Percentiles rank a stretch among this genome's conserved stretches.
Conservation (phyloP, 2,888 invertebrate species). For the Cordylochernes scorpioides region DNA sequence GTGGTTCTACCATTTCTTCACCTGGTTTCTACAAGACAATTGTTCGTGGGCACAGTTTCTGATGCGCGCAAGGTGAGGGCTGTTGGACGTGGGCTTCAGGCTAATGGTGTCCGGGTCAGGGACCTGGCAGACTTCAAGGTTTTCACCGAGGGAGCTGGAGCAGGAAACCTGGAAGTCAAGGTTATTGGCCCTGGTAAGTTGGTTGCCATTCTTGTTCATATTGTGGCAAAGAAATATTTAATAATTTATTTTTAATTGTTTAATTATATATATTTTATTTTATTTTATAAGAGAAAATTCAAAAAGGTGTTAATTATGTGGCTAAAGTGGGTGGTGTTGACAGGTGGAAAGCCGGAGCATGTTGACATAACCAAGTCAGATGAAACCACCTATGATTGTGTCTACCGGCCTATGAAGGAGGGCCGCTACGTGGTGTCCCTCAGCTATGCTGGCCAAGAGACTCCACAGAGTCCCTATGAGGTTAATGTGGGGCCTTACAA, state of each 20-base stretch:
- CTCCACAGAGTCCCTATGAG: conserved; percentile 50
- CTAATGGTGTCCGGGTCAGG: conserved; percentile 47
- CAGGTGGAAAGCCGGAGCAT: conserved; percentile 36
- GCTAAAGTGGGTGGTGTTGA: conserved; percentile 8
- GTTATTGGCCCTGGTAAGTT: conserved; percentile 43
- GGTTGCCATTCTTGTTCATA: neutral
- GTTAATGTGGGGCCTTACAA: conserved; percentile 54
- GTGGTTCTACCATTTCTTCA: conserved; percentile 1
- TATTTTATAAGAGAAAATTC: too few relatives aligned
- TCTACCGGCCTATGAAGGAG: conserved; percentile 43
- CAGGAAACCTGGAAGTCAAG: conserved; percentile 43
- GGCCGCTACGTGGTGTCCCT: conserved; percentile 53
- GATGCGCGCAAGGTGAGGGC: conserved; percentile 53
- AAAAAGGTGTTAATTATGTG: neutral
- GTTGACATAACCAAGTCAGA: conserved; percentile 33
- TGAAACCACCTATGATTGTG: conserved; percentile 39
- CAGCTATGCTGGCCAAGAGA: conserved; percentile 47
- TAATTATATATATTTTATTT: neutral
- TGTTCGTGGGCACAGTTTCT: conserved; percentile 25
- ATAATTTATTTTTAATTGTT: neutral
- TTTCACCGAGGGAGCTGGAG: conserved; percentile 50
- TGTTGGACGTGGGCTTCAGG: conserved; percentile 51
- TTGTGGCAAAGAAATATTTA: conserved; percentile 2
- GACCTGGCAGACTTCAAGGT: conserved; percentile 57
- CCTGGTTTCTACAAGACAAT: conserved; percentile 2